Conservation (phyloP, 2,797 vertebrate species). For the Arctocebus calabarensis region DNA sequence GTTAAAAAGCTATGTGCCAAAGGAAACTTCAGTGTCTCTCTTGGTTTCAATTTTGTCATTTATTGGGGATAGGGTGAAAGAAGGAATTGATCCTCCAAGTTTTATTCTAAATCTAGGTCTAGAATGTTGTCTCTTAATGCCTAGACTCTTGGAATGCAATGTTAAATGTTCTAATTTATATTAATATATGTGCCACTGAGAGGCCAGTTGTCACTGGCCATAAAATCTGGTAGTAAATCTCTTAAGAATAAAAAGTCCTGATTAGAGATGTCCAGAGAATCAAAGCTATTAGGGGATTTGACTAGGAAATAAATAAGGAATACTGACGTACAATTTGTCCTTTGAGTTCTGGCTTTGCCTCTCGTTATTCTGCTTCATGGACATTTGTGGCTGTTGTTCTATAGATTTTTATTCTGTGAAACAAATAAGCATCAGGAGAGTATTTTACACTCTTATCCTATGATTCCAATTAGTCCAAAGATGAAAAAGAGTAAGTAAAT, state of each 20-base stretch:
- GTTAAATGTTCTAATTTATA: slow-evolving; percentile 4
- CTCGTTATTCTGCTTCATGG: not conserved
- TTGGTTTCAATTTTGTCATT: not conserved
- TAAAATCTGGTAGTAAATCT: not conserved
- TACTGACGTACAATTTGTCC: not conserved
- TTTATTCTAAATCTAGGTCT: not conserved
- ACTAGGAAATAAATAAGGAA: not conserved
- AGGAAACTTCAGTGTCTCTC: not conserved
- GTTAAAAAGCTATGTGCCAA: not conserved
- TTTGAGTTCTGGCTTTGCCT: not conserved
- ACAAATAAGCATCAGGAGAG: not conserved
- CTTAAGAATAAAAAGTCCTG: slow-evolving; percentile 11
- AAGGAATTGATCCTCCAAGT: not conserved
- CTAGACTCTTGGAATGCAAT: not conserved
- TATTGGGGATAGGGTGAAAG: not conserved
- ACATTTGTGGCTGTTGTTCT: not conserved
- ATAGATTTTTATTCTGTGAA: not conserved
- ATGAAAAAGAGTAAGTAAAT: not conserved
- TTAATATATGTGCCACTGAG: not conserved
- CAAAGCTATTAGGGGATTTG: not conserved
- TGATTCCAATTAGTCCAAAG: not conserved
- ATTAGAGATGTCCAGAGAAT: not conserved
- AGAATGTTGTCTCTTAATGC: not conserved
- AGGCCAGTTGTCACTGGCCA: not conserved
- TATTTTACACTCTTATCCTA: not conserved